Evolutionary conservation across 2,113 vertebrate genomes (phyloP), one percentile per base, ranked within the genome.

Genomic region (Gallinago undulata): DNA sequence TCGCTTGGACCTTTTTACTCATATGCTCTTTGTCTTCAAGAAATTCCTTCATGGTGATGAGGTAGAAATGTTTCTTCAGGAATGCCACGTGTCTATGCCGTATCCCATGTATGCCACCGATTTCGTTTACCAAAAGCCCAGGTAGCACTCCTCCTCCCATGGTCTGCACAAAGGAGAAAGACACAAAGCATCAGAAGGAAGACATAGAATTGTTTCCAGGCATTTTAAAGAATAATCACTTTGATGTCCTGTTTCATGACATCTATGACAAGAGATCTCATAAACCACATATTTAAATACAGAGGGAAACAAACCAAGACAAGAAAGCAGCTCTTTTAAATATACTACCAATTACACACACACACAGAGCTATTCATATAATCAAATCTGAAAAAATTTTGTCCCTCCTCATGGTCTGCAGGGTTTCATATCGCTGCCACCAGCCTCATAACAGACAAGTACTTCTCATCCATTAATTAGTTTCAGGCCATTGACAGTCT

Each of bases 21-120:
- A 96, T 28, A 27, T 84, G 13, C 30, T 90, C 78, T 84, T 87
- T 97, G 79, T 96, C 97, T 92, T 96, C 87, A 62, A 95, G 45
- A 60, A 98, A 97, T 60, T 98, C 88, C 68, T 98, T 96, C 92
- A 96, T 82, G n/a, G 95, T 95, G 73, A 98, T 82, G 33, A 98
- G 72, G 57, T 69, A 89, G 89, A 98, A 98, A 81, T 97, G 95
- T 66, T 97, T 98, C 95, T 97, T 97, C 45, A 98, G 96, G n/a
- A 95, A 86, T 8, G 91, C 77, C 41, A 94, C 50, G 2, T 97
- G 97, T 25, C 91, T 84, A 15, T 89, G 62, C 75, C 97, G 87
- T 55, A 98, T 86, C 6, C 97, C 96, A 25, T 2, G 0, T 3
- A 73, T 60, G 23, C 89, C 94, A 83, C 96, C 94, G 1, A 97